Evolutionary conservation across 2,113 vertebrate genomes (phyloP).

Genomic region (Hystrix brachyura): DNA sequence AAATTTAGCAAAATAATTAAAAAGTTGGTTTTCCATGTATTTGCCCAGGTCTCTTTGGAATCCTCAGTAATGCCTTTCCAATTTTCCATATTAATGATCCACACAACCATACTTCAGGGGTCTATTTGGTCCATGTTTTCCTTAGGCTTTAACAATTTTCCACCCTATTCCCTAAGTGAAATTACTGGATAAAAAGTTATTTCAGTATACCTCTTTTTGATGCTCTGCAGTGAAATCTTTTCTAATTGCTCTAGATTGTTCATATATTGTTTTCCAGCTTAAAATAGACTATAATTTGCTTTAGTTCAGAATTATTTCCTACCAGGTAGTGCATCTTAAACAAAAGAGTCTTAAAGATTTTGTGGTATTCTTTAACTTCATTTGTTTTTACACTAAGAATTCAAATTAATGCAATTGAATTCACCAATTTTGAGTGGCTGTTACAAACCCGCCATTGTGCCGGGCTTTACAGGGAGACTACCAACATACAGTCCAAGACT

Average conservation of each 20-base stretch:
- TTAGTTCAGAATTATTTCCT: conserved; percentile 9
- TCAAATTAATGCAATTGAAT: not conserved
- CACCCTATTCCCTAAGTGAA: not conserved
- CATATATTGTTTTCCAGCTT: not conserved
- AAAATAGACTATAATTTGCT: not conserved
- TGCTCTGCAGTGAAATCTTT: not conserved
- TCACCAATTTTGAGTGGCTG: not conserved
- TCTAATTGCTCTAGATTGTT: not conserved
- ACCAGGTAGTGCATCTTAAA: not conserved
- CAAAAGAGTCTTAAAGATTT: not conserved
- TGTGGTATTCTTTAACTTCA: not conserved
- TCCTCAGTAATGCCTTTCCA: not conserved
- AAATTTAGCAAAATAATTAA: not conserved
- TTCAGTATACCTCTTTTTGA: not conserved
- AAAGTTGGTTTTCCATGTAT: not conserved
- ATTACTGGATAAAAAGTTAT: not conserved
- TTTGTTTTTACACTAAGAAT: not conserved
- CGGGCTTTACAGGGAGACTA: not conserved
- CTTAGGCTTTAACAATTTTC: not conserved
- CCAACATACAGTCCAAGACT: not conserved
- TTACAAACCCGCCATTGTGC: not conserved
- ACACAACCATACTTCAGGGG: accelerated
- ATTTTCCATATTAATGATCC: not conserved
- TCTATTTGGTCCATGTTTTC: not conserved
- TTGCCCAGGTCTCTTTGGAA: not conserved